Percentiles rank a stretch among this genome's conserved stretches.
Evolutionary conservation across 1,140 invertebrate genomes (phyloP).

Genomic region (Drosophila lacertosa): DNA sequence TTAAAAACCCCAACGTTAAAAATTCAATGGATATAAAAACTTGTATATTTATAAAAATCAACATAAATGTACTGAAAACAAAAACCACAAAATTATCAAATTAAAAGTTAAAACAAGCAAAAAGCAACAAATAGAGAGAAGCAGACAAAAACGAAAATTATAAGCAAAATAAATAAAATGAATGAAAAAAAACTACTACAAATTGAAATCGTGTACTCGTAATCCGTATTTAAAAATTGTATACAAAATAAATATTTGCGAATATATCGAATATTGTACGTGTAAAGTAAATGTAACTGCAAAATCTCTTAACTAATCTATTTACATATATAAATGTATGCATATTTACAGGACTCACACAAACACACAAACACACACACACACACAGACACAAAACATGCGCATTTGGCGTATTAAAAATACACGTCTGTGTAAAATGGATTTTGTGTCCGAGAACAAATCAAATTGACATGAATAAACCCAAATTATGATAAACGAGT

Average conservation of each 20-base stretch:
- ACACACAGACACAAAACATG: constrained; percentile 1
- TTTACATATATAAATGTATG: constrained; percentile 33
- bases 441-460: constrained; percentile 57
- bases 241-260: constrained; percentile 64
- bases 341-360: constrained; percentile 41
- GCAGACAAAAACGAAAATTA: constrained; percentile 11
- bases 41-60: constrained; percentile 36
- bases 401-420: constrained; percentile 23
- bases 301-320: constrained; percentile 59
- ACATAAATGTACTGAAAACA: constrained; percentile 35
- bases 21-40: constrained; percentile 16
- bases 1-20: constrained; percentile 5
- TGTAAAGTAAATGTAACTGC: constrained; percentile 76
- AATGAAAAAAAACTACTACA: constrained; percentile 33
- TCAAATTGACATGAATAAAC: constrained; percentile 75
- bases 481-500: constrained; percentile 56
- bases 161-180: constrained; percentile 12
- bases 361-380: constrained; percentile 15
- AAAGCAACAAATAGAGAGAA: constrained; percentile 13
- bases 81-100: neutral
- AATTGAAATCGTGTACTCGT: constrained; percentile 45
- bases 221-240: constrained; percentile 47
- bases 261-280: constrained; percentile 56
- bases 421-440: constrained; percentile 49
- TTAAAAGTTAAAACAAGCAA: too few species aligned